A percentile compares a stretch with the other conserved stretches of the same genome.
Evolutionary conservation across 2,113 vertebrate species (phyloP).

Genomic region (Onychostruthus taczanowskii): DNA sequence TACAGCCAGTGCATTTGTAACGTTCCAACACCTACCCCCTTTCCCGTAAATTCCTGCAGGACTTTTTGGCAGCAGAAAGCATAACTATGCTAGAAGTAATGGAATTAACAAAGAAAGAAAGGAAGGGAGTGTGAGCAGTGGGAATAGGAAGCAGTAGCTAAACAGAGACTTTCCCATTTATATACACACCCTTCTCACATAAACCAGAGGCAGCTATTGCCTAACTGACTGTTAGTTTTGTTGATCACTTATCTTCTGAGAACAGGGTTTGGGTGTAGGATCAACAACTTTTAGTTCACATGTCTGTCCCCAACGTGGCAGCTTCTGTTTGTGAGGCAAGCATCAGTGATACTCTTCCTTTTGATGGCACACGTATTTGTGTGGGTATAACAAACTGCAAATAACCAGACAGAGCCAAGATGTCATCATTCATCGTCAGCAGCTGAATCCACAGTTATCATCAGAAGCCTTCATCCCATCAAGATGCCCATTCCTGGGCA

Average conservation of each 20-base stretch:
- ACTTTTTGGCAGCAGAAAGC: background rate
- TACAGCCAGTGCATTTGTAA: background rate
- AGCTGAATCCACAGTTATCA: background rate
- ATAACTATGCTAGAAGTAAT: background rate
- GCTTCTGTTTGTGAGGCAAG: background rate
- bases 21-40: background rate
- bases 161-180: background rate
- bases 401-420: background rate
- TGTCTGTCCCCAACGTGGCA: background rate
- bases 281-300: background rate
- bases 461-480: background rate
- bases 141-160: background rate
- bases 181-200: background rate
- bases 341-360: background rate
- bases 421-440: rapidly evolving
- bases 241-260: background rate
- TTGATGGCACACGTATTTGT: background rate
- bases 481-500: background rate
- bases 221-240: background rate
- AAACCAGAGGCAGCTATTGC: background rate
- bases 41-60: background rate
- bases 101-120: background rate
- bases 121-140: background rate
- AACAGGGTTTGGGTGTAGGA: background rate
- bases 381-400: background rate